Evolutionary conservation across 1,140 invertebrate species (phyloP).

Genomic region (Nixonia krombeini): DNA sequence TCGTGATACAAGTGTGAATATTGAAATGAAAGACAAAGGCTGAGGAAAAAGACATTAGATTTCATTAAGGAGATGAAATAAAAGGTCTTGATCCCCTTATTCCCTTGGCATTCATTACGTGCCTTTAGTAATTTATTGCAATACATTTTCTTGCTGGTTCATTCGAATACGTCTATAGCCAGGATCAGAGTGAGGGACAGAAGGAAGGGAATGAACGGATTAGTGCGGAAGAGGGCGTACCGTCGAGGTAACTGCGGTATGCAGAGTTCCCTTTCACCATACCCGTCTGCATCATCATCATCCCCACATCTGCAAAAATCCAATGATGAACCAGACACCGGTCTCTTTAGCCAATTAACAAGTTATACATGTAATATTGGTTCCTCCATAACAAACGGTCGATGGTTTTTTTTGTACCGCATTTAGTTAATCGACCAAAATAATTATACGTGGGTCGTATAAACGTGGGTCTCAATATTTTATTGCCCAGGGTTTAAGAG

Average conservation of each 20-base stretch:
- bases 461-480: no score
- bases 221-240: constrained; percentile 75
- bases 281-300: constrained; percentile 94
- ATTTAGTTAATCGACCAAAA: no score
- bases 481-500: constrained; percentile 30
- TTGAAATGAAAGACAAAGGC: no score
- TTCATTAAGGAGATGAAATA: no score
- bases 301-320: constrained; percentile 92
- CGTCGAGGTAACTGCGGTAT: constrained; percentile 84
- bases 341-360: constrained; percentile 14
- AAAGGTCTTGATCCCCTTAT: neutral
- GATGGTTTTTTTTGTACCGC: neutral
- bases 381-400: no score
- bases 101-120: constrained; percentile 15
- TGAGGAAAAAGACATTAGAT: no score
- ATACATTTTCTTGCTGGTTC: constrained; percentile 27
- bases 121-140: constrained; percentile 13
- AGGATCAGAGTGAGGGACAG: constrained; percentile 23
- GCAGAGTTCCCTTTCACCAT: constrained; percentile 89
- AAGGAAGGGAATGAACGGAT: constrained; percentile 51
- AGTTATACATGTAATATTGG: no score
- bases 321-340: constrained; percentile 62
- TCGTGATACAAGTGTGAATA: constrained; percentile 16
- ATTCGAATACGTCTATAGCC: constrained; percentile 44
- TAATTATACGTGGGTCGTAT: neutral